Conservation (phyloP, 2,797 vertebrate genomes). For the Aotus griseimembra region DNA sequence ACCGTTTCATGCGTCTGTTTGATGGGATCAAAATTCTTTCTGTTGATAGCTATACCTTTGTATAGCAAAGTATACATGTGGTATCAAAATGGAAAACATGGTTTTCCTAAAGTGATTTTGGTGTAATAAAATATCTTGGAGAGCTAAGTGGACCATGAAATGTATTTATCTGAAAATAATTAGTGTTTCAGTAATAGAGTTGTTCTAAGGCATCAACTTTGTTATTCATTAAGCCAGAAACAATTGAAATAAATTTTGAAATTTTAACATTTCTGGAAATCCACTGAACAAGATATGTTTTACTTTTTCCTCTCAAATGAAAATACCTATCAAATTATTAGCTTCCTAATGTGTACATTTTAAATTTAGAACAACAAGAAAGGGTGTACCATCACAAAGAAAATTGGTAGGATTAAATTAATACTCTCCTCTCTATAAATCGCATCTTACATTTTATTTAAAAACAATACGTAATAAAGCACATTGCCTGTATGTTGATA, state of each 20-base stretch:
- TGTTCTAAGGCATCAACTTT: slow-evolving; percentile 27
- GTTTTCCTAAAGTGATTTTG: slow-evolving; percentile 37
- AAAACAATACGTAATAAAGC: background rate
- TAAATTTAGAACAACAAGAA: slow-evolving; percentile 48
- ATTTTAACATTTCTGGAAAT: slow-evolving; percentile 49
- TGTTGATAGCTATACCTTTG: background rate
- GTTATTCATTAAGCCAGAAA: background rate
- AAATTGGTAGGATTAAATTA: background rate
- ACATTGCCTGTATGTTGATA: background rate
- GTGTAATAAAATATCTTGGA: slow-evolving; percentile 40
- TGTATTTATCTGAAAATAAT: slow-evolving; percentile 62
- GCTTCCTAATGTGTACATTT: slow-evolving; percentile 16
- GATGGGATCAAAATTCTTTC: slow-evolving; percentile 3
- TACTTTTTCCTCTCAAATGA: slow-evolving; percentile 14
- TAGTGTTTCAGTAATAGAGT: slow-evolving; percentile 42
- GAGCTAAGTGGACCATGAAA: slow-evolving; percentile 47
- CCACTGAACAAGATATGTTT: background rate
- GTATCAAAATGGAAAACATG: background rate
- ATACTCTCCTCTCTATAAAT: background rate
- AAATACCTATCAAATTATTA: background rate
- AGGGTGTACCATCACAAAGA: background rate
- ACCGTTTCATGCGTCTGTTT: background rate
- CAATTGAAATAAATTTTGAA: slow-evolving; percentile 50
- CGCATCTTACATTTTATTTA: slow-evolving; percentile 23
- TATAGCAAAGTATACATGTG: background rate